Evolutionary conservation across 2,797 vertebrate species (phyloP).

Genomic region (Odontamblyopus rebecca): DNA sequence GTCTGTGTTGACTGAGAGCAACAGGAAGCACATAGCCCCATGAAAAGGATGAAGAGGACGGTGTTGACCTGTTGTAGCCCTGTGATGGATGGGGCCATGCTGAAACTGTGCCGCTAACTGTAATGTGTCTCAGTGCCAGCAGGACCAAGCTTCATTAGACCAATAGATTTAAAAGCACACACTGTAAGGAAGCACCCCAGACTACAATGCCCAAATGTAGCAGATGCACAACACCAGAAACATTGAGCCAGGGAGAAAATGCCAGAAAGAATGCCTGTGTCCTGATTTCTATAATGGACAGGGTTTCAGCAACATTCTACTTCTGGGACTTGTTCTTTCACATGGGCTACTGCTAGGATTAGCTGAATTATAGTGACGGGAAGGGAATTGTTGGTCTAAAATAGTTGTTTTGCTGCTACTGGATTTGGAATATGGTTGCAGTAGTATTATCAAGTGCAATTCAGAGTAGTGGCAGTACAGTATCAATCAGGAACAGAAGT

Average conservation of each 20-base stretch:
- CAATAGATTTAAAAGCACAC: constrained; percentile 31
- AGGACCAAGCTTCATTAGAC: constrained; percentile 29
- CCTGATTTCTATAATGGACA: constrained; percentile 9
- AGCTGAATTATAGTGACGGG: neutral
- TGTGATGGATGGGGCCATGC: constrained; percentile 36
- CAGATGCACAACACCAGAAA: constrained; percentile 18
- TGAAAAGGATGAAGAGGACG: constrained; percentile 52
- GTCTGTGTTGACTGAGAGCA: constrained; percentile 47
- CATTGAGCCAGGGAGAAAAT: constrained; percentile 11
- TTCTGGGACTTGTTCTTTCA: neutral
- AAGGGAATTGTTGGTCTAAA: no score
- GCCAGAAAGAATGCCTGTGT: neutral
- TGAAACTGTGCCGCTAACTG: constrained; percentile 10
- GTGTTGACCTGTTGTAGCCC: constrained; percentile 43
- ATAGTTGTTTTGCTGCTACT: no score
- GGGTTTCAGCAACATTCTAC: neutral
- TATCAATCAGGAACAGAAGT: no score
- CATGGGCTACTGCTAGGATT: neutral
- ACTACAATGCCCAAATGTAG: constrained; percentile 28
- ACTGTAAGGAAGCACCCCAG: constrained; percentile 31
- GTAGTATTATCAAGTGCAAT: no score
- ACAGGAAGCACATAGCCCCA: constrained; percentile 37
- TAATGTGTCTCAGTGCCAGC: constrained; percentile 26
- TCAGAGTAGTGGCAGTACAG: no score
- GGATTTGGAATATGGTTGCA: no score